Evolutionary conservation across 2,113 vertebrate genomes (phyloP), one percentile per base, ranked within the genome.

Genomic region (Rhinolophus ferrumequinum): DNA sequence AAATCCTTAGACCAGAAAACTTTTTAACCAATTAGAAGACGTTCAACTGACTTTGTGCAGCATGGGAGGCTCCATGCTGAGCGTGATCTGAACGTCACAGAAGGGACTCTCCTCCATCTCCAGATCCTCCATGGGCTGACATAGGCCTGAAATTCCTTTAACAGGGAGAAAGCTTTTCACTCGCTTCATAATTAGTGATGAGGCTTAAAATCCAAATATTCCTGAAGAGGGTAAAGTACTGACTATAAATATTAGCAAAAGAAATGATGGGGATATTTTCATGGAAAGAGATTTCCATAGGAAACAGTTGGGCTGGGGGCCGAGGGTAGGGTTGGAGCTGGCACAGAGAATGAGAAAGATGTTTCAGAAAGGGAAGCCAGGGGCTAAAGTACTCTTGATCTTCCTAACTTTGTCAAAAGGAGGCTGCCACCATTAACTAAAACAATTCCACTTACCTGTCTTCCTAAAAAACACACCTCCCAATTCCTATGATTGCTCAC

Each of bases 331-430:
- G 9, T 18, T 54, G 38, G 15, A 24, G 7, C 5, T 70, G 33
- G 33, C 66, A 24, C 21, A 38, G 11, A 50, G 47, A 80, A 12
- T 24, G 12, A 72, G 44, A 87, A 93, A 58, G 11, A 24, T 50
- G 12, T 41, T 84, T 87, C 84, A 88, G 66, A 82, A 92, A 86
- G 56, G 52, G 67, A 90, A 92, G n/a, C 44, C 60, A 85, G 52
- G 47, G 41, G 14, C 66, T 88, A 38, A 82, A 33, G 44, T 18
- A 28, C 15, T 77, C 15, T 35, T 33, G 24, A 33, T 26, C 18
- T 88, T 73, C 38, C 56, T 33, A 86, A 73, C 28, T 82, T 81
- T 64, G 28, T 88, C 44, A 83, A 56, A 76, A 95, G 44, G 38
- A 95, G 13, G 33, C 10, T 64, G 56, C 50, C 70, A 28, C 66